Percentiles rank a stretch among this genome's conserved stretches.
Evolutionary conservation across 2,113 vertebrate genomes (phyloP).

Genomic region (Sapayoa aenigma): DNA sequence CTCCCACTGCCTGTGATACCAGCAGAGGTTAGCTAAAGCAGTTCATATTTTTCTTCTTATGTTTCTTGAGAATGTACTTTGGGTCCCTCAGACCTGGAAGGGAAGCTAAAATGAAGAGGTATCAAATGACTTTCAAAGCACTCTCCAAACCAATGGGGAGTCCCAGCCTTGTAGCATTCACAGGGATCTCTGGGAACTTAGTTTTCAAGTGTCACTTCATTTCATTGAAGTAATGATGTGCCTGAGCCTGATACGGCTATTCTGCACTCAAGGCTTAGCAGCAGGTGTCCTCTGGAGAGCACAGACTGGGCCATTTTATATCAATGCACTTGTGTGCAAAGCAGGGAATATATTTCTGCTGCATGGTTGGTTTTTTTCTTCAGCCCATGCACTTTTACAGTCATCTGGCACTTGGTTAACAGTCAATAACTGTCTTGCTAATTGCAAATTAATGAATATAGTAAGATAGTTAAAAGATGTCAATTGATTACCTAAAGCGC

Average conservation of each 20-base stretch:
- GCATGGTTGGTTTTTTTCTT: neutral
- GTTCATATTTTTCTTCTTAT: neutral
- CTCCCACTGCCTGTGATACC: neutral
- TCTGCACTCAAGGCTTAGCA: slow-evolving; percentile 1
- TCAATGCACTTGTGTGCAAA: neutral
- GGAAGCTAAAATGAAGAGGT: neutral
- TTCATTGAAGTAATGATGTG: neutral
- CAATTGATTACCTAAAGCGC: neutral
- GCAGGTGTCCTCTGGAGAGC: neutral
- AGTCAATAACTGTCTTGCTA: neutral
- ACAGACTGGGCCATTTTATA: neutral
- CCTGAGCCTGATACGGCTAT: neutral
- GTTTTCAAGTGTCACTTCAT: slow-evolving; percentile 20
- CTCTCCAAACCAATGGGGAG: neutral
- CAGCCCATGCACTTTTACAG: neutral
- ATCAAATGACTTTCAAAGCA: neutral
- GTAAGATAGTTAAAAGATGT: slow-evolving; percentile 8
- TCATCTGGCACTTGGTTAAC: neutral
- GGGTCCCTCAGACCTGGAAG: neutral
- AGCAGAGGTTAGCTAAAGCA: neutral
- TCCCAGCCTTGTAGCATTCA: neutral
- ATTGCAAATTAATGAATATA: neutral
- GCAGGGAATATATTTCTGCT: neutral
- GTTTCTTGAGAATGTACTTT: neutral
- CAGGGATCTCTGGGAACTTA: neutral